A percentile compares a stretch with the other conserved stretches of the same genome.
These are phyloP conservation scores for Dissostichus mawsoni DNA, from an alignment of 2,113 vertebrate genomes.

Conservation along the genomic window DNA sequence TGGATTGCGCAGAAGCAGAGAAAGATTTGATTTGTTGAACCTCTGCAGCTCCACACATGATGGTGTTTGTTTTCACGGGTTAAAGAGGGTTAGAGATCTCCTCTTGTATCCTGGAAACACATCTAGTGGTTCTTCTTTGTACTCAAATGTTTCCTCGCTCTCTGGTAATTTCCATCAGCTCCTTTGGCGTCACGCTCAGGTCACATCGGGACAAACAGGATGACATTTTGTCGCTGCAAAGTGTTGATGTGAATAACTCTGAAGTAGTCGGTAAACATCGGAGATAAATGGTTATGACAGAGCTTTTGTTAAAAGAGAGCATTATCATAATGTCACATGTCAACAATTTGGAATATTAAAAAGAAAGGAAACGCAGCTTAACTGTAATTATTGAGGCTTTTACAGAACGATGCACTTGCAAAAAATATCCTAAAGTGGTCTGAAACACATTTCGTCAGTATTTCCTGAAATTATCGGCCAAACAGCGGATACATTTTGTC, in stretches of 20 bases:
- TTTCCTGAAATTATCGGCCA: too few species aligned
- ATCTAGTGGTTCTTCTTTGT: conserved; percentile 3
- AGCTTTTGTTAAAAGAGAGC: neutral
- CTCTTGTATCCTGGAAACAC: conserved; percentile 1
- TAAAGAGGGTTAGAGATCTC: conserved; percentile 13
- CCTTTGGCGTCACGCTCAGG: conserved; percentile 1
- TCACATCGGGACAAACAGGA: neutral
- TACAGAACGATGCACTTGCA: too few species aligned
- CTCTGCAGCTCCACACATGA: neutral
- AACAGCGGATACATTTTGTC: too few species aligned
- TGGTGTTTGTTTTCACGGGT: conserved; percentile 4
- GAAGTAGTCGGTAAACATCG: neutral
- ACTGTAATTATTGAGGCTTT: too few species aligned
- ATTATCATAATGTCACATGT: too few species aligned
- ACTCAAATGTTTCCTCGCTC: neutral
- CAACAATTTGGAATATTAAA: too few species aligned
- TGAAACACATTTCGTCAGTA: too few species aligned
- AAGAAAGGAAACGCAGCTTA: too few species aligned
- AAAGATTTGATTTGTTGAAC: conserved; percentile 11
- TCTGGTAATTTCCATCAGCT: neutral
- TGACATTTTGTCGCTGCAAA: conserved; percentile 16
- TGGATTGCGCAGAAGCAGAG: conserved; percentile 8
- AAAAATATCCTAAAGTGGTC: too few species aligned
- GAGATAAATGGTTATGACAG: too few species aligned
- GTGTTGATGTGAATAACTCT: conserved; percentile 41